phyloP scores from a whole-genome alignment of 1,140 invertebrate species.

The Sogatella furcifera region DNA sequence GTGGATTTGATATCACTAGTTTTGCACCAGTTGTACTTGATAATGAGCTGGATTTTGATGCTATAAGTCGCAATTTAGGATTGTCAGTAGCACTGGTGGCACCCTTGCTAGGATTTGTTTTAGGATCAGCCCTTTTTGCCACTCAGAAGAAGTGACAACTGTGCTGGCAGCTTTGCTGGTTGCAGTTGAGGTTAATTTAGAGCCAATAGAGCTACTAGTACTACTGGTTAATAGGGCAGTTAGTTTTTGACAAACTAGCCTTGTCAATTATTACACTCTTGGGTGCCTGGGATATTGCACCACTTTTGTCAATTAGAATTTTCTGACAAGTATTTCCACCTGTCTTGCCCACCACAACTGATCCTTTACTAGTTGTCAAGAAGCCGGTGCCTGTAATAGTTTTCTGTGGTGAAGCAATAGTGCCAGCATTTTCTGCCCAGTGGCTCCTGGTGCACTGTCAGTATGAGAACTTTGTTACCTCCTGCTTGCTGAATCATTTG shows the following conservation, averaged over 20 bases:
- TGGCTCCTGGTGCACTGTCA: constrained; percentile 35
- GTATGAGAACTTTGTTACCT: constrained; percentile 39
- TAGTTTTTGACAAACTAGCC: not conserved
- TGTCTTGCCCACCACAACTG: constrained; percentile 4
- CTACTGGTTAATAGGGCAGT: too few species aligned
- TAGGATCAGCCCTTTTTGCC: constrained; percentile 13
- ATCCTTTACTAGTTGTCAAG: constrained; percentile 11
- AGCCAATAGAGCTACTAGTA: not conserved
- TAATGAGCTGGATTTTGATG: not conserved
- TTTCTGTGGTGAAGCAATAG: constrained; percentile 44
- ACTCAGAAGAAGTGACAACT: constrained; percentile 3
- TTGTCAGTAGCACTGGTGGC: constrained; percentile 5
- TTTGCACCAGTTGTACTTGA: constrained; percentile 5
- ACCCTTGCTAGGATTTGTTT: constrained; percentile 11
- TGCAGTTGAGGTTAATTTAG: constrained; percentile 1
- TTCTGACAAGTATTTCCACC: constrained; percentile 5
- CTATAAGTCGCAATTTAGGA: constrained; percentile 6
- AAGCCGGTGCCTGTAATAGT: constrained; percentile 25
- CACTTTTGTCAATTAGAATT: constrained; percentile 10
- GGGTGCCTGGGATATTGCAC: not conserved
- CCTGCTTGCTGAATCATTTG: constrained; percentile 8
- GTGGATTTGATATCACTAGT: constrained; percentile 8
- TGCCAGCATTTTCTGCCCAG: constrained; percentile 39
- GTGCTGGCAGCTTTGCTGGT: not conserved
- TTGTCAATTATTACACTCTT: constrained; percentile 11